Evolutionary conservation across 2,113 vertebrate species (phyloP), one percentile per base, ranked within the genome.

Genomic region (Strix aluco): DNA sequence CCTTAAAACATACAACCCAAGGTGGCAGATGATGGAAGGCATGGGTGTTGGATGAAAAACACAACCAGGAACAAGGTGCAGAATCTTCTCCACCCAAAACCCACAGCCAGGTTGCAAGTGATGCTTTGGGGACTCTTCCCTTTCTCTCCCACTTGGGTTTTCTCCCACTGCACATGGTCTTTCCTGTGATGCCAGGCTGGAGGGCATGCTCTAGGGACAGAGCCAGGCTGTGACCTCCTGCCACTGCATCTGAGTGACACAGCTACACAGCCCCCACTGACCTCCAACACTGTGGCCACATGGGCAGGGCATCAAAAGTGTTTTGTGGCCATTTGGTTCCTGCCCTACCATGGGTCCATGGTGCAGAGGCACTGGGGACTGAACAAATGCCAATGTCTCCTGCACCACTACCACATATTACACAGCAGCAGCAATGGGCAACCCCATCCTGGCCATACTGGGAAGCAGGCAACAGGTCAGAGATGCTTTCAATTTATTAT

Each of bases 11-110:
- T 2, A 5, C 18, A 30, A 1, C 15, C 21, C 3, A 18, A 36
- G 16, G 0, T 8, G 32, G 55, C 13, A 82, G 52, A 1, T 0
- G 7, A 36, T 5, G 11, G 34, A 55, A n/a, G 22, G 21, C 49
- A 38, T 3, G 7, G 14, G 11, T 11, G 13, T 1, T 6, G 40
- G 57, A 2, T 18, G 46, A 30, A 32, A 8, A 34, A n/a, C n/a
- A 69, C 21, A 40, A 15, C 11, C 34, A 44, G 23, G 36, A 17
- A 65, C 36, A 44, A 85, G 23, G 14, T 1, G 3, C 38, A 73
- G 12, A 23, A 29, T 2, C 15, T 32, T 22, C 51, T 69, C 36
- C 17, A 29, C 34, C 62, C 6, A 3, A 73, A 75, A 5, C 22
- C 26, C 63, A 10, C 26, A 67, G 30, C 40, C 25, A 59, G 23